Percentiles rank a stretch among this genome's conserved stretches.
Evolutionary conservation across 2,797 vertebrate genomes (phyloP).

Genomic region (Aselliscus stoliczkanus): DNA sequence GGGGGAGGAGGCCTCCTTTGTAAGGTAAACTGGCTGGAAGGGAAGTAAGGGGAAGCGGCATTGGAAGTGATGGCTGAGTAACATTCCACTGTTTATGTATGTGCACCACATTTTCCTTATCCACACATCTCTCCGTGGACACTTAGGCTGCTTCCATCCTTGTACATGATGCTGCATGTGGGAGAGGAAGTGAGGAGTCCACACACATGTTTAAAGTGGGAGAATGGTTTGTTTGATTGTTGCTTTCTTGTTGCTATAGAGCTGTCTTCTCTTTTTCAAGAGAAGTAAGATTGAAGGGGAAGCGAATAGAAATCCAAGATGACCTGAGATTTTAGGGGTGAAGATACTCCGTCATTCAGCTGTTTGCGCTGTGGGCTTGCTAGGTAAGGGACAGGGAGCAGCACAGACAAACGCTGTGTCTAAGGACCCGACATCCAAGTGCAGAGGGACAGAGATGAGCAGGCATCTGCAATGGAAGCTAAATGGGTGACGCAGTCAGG

Average conservation of each 20-base stretch:
- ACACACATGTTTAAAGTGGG: neutral
- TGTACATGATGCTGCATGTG: neutral
- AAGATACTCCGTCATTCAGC: fast-evolving
- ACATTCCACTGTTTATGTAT: fast-evolving
- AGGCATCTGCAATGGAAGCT: neutral
- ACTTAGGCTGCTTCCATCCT: too few species aligned
- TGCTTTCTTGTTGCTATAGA: neutral
- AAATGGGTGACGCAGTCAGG: neutral
- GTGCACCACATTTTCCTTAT: neutral
- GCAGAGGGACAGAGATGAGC: neutral
- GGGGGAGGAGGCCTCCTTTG: neutral
- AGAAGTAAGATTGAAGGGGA: neutral
- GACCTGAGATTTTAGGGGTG: neutral
- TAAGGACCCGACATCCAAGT: neutral
- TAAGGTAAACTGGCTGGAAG: neutral
- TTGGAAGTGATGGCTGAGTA: neutral
- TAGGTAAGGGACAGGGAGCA: fast-evolving
- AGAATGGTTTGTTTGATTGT: neutral
- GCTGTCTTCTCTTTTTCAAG: neutral
- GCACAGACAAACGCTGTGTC: neutral
- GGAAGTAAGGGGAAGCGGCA: neutral
- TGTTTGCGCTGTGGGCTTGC: fast-evolving
- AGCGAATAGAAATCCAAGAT: neutral
- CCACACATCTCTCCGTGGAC: fast-evolving
- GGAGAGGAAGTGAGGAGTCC: neutral